Conservation (phyloP, 2,888 invertebrate genomes). For the Trachelus iudaicus region DNA sequence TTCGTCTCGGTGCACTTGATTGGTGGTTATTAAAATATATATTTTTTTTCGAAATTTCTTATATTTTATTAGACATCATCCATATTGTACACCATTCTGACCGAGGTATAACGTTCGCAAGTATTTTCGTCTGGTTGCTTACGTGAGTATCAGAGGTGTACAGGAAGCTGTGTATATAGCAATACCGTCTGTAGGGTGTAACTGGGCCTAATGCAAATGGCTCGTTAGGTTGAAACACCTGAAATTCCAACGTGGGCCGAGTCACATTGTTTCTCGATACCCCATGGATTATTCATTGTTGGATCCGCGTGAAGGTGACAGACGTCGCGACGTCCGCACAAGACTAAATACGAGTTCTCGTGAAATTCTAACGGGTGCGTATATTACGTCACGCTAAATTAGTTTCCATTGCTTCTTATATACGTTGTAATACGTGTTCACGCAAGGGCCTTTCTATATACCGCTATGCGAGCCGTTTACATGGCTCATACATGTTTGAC, state of each 20-base stretch:
- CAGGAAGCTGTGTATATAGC: not conserved
- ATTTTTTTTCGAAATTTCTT: not conserved
- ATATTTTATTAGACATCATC: not conserved
- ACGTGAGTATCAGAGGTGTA: not conserved
- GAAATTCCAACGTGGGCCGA: constrained; percentile 46
- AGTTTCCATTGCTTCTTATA: not conserved
- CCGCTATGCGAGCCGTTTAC: not conserved
- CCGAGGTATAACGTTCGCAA: not conserved
- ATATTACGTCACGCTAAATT: not conserved
- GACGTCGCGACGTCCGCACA: constrained; percentile 10
- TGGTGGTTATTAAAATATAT: not conserved
- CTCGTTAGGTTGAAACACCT: constrained; percentile 51
- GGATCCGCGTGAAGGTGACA: constrained; percentile 14
- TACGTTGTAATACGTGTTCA: not conserved
- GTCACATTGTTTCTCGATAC: constrained; percentile 39
- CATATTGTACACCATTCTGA: not conserved
- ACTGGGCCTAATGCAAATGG: constrained; percentile 46
- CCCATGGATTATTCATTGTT: constrained; percentile 55
- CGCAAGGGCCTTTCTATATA: not conserved
- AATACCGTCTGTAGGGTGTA: not conserved
- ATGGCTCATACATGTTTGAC: not conserved
- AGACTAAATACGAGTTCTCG: not conserved
- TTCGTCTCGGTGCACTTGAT: not conserved
- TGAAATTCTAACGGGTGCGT: not conserved
- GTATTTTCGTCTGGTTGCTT: not conserved